A percentile compares a stretch with the other conserved stretches of the same genome.
Conservation (phyloP, 2,888 invertebrate species). For the Eretmocerus hayati region DNA sequence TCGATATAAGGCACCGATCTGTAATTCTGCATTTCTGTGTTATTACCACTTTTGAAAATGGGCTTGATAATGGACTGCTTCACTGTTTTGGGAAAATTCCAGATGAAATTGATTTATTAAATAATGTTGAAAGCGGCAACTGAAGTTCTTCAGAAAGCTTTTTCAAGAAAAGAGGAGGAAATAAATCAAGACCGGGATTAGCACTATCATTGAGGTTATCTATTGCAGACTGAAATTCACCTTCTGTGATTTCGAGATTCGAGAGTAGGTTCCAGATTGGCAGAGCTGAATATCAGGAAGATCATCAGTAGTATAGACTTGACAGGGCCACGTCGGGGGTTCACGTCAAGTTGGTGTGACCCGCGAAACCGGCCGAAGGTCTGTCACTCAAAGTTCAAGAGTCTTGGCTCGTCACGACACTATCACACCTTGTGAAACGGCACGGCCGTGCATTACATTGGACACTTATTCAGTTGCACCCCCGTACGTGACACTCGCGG, state of each 20-base stretch:
- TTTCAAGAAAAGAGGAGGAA: background rate
- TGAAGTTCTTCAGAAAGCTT: too few species aligned
- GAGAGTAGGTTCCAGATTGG: background rate
- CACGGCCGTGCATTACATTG: too few species aligned
- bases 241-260: background rate
- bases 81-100: background rate
- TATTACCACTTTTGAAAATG: background rate
- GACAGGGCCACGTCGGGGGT: too few species aligned
- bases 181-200: background rate
- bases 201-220: too few species aligned
- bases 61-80: background rate
- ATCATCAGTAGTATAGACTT: background rate
- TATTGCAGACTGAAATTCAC: background rate
- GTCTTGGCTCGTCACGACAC: too few species aligned
- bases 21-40: background rate
- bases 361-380: too few species aligned
- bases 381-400: too few species aligned
- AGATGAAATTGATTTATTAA: background rate
- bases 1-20: background rate
- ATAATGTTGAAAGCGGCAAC: too few species aligned
- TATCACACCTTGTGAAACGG: too few species aligned
- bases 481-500: too few species aligned
- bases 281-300: background rate
- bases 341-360: too few species aligned
- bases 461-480: too few species aligned